A percentile compares a stretch with the other conserved stretches of the same genome.
phyloP scores from a whole-genome alignment of 2,797 vertebrate species.

The Enteromius thamalakanensis region DNA sequence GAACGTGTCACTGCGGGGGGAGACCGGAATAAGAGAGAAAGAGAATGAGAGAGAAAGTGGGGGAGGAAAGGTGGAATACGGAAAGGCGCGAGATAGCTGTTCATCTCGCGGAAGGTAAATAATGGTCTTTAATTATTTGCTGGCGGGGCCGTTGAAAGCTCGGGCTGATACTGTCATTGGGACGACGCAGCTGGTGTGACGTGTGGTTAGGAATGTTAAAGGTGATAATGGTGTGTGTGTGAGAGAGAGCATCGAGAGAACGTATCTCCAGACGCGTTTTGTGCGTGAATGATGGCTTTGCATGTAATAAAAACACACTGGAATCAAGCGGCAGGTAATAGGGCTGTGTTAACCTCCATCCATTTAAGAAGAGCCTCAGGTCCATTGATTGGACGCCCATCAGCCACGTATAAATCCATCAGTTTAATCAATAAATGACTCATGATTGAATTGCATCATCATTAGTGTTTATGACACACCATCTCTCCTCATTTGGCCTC shows the following conservation, averaged over 20 bases:
- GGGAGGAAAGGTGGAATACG: conserved; percentile 48
- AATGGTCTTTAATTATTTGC: conserved; percentile 81
- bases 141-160: conserved; percentile 61
- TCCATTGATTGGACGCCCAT: conserved; percentile 31
- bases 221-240: conserved; percentile 61
- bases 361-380: conserved; percentile 55
- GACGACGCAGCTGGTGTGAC: conserved; percentile 73
- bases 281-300: conserved; percentile 38
- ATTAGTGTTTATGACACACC: conserved; percentile 46
- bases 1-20: conserved; percentile 76
- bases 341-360: conserved; percentile 67
- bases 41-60: conserved; percentile 42
- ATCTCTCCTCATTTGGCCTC: conserved; percentile 37
- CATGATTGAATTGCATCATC: conserved; percentile 44
- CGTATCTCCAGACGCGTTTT: conserved; percentile 35
- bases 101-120: conserved; percentile 77
- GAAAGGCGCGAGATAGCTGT: conserved; percentile 65
- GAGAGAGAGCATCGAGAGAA: conserved; percentile 36
- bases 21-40: conserved; percentile 49
- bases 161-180: conserved; percentile 71
- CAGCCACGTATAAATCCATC: conserved; percentile 55
- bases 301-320: conserved; percentile 70
- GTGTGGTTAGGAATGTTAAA: conserved; percentile 59
- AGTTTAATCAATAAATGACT: conserved; percentile 51
- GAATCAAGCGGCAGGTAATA: conserved; percentile 66